Percentiles rank a stretch among this genome's conserved stretches.
These are phyloP conservation scores for Temnopleurus reevesii DNA, from an alignment of 53 echinoderm and acorn worm species.

Conservation along the genomic window DNA sequence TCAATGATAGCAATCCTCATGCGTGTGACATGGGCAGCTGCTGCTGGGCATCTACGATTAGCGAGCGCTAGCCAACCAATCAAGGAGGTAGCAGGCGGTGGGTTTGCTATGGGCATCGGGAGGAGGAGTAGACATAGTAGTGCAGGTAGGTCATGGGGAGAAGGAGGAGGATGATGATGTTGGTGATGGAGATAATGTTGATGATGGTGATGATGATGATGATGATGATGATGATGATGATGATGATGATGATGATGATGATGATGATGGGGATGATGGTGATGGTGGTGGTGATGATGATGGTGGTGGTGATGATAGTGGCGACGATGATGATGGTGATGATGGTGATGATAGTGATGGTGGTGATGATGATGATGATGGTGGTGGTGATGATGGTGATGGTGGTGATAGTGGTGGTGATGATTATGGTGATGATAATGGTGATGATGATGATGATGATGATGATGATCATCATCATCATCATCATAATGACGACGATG, in stretches of 20 bases:
- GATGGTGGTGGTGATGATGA: not conserved
- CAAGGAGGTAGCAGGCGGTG: constrained; percentile 74
- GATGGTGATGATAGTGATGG: constrained; percentile 52
- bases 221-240: constrained; percentile 38
- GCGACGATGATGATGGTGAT: not conserved
- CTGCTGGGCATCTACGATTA: constrained; percentile 87
- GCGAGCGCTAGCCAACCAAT: constrained; percentile 89
- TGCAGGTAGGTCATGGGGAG: constrained; percentile 61
- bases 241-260: constrained; percentile 39
- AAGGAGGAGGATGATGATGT: constrained; percentile 3
- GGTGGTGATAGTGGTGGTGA: constrained; percentile 9
- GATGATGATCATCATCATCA: not conserved
- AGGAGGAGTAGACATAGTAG: constrained; percentile 93
- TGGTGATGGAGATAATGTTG: constrained; percentile 1
- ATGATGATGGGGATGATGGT: not conserved
- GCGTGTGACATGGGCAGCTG: constrained; percentile 94
- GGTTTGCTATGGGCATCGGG: constrained; percentile 61
- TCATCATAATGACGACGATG: not conserved
- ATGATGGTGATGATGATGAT: constrained; percentile 40
- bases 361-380: not conserved
- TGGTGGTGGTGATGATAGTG: not conserved
- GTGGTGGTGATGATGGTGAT: not conserved
- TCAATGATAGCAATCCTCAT: constrained; percentile 93
- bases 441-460: constrained; percentile 15
- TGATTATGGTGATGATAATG: not conserved